These are phyloP conservation scores for Neomorphus geoffroyi DNA, from an alignment of 2,797 vertebrate genomes.

Conservation along the genomic window DNA sequence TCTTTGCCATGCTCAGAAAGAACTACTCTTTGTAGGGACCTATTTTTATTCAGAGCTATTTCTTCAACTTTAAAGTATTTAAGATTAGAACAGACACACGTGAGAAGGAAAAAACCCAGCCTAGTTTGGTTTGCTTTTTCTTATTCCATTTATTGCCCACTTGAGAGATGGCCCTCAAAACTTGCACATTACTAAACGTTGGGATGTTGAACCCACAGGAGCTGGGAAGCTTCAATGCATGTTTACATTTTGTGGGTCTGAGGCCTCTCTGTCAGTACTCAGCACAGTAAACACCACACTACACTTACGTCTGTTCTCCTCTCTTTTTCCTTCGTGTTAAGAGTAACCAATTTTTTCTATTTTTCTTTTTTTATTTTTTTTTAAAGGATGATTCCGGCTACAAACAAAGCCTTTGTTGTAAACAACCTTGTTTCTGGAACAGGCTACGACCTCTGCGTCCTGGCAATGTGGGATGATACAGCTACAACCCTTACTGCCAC, in stretches of 20 bases:
- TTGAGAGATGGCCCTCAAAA: not conserved
- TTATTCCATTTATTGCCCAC: not conserved
- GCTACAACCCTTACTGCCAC: constrained; percentile 96
- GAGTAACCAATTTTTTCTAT: not conserved
- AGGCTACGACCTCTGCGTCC: constrained; percentile 95
- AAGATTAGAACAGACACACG: not conserved
- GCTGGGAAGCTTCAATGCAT: not conserved
- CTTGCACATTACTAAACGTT: not conserved
- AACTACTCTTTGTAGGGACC: not conserved
- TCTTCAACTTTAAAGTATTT: not conserved
- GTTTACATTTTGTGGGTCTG: not conserved
- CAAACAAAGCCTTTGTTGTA: constrained; percentile 92
- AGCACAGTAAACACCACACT: not conserved
- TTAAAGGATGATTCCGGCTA: constrained; percentile 93
- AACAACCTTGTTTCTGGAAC: constrained; percentile 94
- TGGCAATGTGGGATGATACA: constrained; percentile 97
- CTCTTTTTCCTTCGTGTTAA: not conserved
- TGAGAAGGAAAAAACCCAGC: not conserved
- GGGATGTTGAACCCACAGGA: not conserved
- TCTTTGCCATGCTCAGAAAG: not conserved
- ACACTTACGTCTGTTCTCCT: not conserved
- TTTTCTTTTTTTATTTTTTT: too few relatives aligned
- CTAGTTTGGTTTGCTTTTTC: not conserved
- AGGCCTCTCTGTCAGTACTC: not conserved
- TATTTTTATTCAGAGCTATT: not conserved